Evolutionary conservation across 2,113 vertebrate species (phyloP).

Genomic region (Macrotus californicus): DNA sequence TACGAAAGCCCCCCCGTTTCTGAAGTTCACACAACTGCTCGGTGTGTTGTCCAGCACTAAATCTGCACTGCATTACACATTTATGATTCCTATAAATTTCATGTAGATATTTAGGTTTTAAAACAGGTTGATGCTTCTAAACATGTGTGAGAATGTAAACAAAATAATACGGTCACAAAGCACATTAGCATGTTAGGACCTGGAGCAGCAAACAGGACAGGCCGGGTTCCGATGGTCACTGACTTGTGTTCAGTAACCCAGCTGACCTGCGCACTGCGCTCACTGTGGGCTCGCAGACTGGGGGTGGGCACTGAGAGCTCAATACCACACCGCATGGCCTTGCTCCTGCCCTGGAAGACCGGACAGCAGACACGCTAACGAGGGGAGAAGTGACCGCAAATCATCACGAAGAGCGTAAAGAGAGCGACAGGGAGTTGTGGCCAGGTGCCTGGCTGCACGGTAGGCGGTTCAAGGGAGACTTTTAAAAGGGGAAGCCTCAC

Average conservation of each 20-base stretch:
- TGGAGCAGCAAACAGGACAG: neutral
- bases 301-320: neutral
- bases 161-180: neutral
- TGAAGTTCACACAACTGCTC: slow-evolving; percentile 30
- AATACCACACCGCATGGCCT: neutral
- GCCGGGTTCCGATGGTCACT: neutral
- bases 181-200: too few relatives aligned
- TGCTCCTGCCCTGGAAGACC: neutral
- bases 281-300: neutral
- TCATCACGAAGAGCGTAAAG: neutral
- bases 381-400: neutral
- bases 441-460: neutral
- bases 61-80: slow-evolving; percentile 22
- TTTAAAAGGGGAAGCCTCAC: neutral
- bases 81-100: slow-evolving; percentile 50
- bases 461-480: too few relatives aligned
- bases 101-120: slow-evolving; percentile 34
- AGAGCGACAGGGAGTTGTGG: neutral
- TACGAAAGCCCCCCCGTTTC: slow-evolving; percentile 6
- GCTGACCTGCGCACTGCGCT: neutral
- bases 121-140: neutral
- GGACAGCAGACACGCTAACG: neutral
- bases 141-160: neutral
- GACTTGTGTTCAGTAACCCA: neutral
- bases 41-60: slow-evolving; percentile 3